Conservation (phyloP, 2,797 vertebrate species). For the Tokudaia muenninki region DNA sequence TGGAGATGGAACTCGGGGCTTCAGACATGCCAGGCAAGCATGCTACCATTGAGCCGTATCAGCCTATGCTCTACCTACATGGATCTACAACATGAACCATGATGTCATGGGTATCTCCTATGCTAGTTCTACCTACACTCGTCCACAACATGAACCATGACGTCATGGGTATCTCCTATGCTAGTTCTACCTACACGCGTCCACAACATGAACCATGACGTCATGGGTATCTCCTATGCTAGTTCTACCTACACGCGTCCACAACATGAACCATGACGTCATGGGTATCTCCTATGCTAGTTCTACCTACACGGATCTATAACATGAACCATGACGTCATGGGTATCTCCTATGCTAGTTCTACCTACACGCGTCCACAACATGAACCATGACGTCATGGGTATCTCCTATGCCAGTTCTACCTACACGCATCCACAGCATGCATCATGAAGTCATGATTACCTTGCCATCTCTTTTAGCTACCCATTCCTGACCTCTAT, state of each 20-base stretch:
- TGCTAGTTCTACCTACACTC: neutral
- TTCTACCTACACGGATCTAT: neutral
- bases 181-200: neutral
- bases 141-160: neutral
- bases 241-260: neutral
- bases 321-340: neutral
- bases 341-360: neutral
- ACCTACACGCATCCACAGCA: neutral
- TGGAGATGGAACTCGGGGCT: neutral
- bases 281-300: neutral
- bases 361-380: neutral
- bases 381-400: too few species aligned
- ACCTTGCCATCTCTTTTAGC: neutral
- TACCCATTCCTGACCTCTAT: neutral
- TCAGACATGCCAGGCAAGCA: neutral
- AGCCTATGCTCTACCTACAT: neutral
- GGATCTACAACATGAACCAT: neutral
- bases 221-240: neutral
- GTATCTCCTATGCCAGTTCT: neutral
- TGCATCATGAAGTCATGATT: neutral
- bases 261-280: neutral
- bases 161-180: neutral
- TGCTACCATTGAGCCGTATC: neutral
- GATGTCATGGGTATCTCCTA: too few species aligned
- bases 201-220: neutral